Evolutionary conservation across 2,888 invertebrate species (phyloP), one percentile per base, ranked within the genome.

Genomic region (Blastobasis lacticolella): DNA sequence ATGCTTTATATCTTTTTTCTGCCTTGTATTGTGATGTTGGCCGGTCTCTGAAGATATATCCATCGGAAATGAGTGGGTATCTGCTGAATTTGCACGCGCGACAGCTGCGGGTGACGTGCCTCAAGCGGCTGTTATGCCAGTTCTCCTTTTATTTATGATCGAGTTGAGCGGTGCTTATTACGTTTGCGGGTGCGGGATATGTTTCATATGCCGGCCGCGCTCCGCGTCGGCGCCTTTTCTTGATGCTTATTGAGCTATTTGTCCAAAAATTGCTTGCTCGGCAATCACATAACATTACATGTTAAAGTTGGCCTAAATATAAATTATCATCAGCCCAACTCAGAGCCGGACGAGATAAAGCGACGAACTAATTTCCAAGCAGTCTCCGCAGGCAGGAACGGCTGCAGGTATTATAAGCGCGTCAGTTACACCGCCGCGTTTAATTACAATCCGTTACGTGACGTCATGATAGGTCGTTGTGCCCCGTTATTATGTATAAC

Each of bases 121-220:
- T 67, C 71, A 69, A 76, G 71, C 68, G 75, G 67, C 75, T 75
- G 75, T 79, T 75, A 77, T 75, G 74, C 72, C 71, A 61, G 66
- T 66, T 75, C 67, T 71, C 76, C 73, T 79, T 81, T 86, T 85
- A 85, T 85, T 85, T 84, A 84, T 81, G 81, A 77, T 72, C 74
- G 68, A 78, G 75, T 81, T 81, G 78, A 81, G 74, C 76, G 74
- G 70, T 74, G 76, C 80, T 82, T 83, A 84, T 81, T 84, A 78
- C 80, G 70, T 70, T 69, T 78, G 72, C 62, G 73, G 72, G 71
- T 66, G 65, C 66, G 69, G 66, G 72, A 77, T 73, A 76, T 78
- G 78, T 76, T 80, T 79, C 76, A 81, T 78, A 78, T 77, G 73
- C 73, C 63, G 65, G 67, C 67, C 73, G 71, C 74, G 70, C 65